phyloP scores from a whole-genome alignment of 2,113 vertebrate species.

The Ellobius talpinus region DNA sequence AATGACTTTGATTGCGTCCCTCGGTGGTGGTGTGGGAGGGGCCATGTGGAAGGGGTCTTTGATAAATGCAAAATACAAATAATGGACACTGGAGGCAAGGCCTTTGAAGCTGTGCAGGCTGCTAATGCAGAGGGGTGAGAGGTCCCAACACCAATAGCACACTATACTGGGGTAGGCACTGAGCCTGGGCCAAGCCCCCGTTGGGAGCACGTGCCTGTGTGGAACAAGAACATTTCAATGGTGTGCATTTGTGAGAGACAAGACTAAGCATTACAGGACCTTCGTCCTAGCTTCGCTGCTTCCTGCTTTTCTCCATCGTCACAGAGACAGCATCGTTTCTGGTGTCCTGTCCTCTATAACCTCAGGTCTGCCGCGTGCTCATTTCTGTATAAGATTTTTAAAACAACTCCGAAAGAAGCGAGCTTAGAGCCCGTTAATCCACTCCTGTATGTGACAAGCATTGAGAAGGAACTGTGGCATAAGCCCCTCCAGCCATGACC shows the following conservation, averaged over 20 bases:
- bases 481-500: background rate
- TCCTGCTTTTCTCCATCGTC: background rate
- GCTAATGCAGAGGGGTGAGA: background rate
- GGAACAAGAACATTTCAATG: background rate
- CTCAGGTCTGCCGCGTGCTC: background rate
- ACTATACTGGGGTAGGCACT: background rate
- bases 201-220: background rate
- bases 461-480: background rate
- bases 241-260: background rate
- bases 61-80: background rate
- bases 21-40: background rate
- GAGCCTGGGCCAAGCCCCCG: background rate
- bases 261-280: background rate
- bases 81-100: accelerated
- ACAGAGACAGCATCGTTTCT: background rate
- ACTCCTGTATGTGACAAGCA: background rate
- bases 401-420: background rate
- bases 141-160: background rate
- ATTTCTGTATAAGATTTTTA: background rate
- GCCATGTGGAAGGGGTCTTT: background rate
- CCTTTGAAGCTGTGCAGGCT: background rate
- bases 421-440: background rate
- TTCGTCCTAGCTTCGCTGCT: background rate
- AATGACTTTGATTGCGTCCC: background rate
- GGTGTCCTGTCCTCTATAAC: background rate